These are phyloP conservation scores for Caenorhabditis imperialis DNA, from an alignment of 2,888 invertebrate species.

Conservation along the genomic window DNA sequence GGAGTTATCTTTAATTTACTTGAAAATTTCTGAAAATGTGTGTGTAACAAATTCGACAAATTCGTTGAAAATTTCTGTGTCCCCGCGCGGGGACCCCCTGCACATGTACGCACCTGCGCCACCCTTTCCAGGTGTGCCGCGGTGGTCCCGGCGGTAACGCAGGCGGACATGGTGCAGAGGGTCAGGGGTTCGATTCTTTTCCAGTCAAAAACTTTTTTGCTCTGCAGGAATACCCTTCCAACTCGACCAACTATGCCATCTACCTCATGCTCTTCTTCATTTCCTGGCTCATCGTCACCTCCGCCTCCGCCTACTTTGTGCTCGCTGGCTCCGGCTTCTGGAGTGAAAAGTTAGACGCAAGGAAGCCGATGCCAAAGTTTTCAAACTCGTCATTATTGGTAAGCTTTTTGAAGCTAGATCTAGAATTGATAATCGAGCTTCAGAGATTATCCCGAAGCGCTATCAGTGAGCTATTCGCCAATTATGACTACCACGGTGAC, in stretches of 20 bases:
- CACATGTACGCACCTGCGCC: too few species aligned
- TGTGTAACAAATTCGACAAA: too few species aligned
- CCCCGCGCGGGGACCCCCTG: too few species aligned
- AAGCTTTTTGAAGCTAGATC: neutral
- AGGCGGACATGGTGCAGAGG: too few species aligned
- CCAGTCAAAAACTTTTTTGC: neutral
- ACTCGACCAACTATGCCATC: constrained; percentile 49
- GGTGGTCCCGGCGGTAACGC: too few species aligned
- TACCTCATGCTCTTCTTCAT: constrained; percentile 55
- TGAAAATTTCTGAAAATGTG: neutral
- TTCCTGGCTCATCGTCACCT: constrained; percentile 53
- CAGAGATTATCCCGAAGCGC: constrained; percentile 43
- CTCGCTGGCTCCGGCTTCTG: constrained; percentile 45
- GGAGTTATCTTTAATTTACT: neutral
- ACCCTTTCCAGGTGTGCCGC: too few species aligned
- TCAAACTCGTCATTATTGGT: neutral
- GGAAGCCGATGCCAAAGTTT: constrained; percentile 9
- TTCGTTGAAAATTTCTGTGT: too few species aligned
- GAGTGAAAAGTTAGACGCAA: constrained; percentile 40
- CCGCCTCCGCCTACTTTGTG: constrained; percentile 41
- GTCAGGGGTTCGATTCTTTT: too few species aligned
- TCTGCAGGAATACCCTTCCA: constrained; percentile 58
- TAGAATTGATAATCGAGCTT: neutral
- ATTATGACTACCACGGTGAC: constrained; percentile 60
- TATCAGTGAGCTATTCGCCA: constrained; percentile 55